A percentile compares a stretch with the other conserved stretches of the same genome.
Evolutionary conservation across 2,113 vertebrate species (phyloP).

Genomic region (Phyllostomus hastatus): DNA sequence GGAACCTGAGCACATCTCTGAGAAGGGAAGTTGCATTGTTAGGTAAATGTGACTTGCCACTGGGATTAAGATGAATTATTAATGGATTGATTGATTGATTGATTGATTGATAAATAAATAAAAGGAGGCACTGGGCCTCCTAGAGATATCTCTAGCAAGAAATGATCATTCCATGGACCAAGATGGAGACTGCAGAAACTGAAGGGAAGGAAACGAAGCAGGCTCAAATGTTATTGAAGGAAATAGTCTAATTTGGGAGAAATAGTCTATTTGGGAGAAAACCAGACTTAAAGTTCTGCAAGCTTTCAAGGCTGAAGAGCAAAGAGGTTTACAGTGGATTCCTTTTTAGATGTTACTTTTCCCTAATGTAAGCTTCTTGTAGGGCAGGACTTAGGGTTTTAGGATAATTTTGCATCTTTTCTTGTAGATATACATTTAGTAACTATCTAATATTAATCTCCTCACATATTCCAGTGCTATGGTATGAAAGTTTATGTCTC

Average conservation of each 20-base stretch:
- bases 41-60: not conserved
- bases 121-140: not conserved
- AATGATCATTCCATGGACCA: not conserved
- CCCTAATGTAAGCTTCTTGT: not conserved
- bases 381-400: not conserved
- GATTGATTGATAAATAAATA: not conserved
- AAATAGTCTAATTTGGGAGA: not conserved
- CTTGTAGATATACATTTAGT: not conserved
- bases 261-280: not conserved
- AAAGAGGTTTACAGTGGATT: not conserved
- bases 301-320: not conserved
- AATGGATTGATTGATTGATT: not conserved
- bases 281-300: not conserved
- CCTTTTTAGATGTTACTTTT: not conserved
- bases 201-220: slow-evolving; percentile 8
- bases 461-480: not conserved
- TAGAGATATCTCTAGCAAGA: slow-evolving; percentile 25
- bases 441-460: not conserved
- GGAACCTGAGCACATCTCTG: not conserved
- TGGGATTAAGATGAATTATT: not conserved
- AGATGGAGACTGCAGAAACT: not conserved
- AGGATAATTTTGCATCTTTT: not conserved
- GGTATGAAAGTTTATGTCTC: not conserved
- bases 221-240: not conserved
- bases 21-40: not conserved